Base-by-base conservation (phyloP, 2,888 invertebrate species). In the Stictocephala bisonia region DNA sequence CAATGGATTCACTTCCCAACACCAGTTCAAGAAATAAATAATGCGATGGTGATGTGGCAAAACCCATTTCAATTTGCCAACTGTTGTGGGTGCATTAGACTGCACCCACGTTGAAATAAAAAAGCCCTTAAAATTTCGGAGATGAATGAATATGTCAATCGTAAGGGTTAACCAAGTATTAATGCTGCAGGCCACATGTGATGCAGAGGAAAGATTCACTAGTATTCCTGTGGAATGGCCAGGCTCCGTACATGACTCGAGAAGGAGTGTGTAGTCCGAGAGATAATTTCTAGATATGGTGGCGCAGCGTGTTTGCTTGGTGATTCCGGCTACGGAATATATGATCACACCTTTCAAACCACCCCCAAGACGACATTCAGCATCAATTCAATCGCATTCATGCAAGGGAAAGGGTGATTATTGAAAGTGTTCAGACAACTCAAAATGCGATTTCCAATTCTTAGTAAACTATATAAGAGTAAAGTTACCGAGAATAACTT, bases 181-280 rank as follows among this genome's bases (percentile, higher is more conserved):
- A n/a, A n/a, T n/a, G n/a, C n/a, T n/a, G n/a, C n/a, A n/a, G n/a
- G n/a, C n/a, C 20, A 29, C 18, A n/a, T 48, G 48, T 51, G 51
- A 69, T 35, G 50, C 50, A 1, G 4, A 6, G 11, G 68, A 68
- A 26, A 68, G 18, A 20, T 68, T 68, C 18, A 68, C 26, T 15
- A 68, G 68, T 50, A n/a, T 68, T 3, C 26, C 18, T 7, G 50
- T 29, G n/a, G 68, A 68, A 31, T 68, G 68, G 68, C 50, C 68
- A 3, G 68, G 68, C 2, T 24, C 50, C 20, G 48, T 68, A 1
- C 68, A 68, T 18, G 68, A 68, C 22, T n/a, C 68, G 2, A 68
- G 29, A 18, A 27, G 48, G 3, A 18, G 50, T 50, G 69, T 26
- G 20, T 22, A 4, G 15, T 67, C 1, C 20, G 48, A 18, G 50